phyloP scores from a whole-genome alignment of 1,140 invertebrate genomes.

The Maniola jurtina region DNA sequence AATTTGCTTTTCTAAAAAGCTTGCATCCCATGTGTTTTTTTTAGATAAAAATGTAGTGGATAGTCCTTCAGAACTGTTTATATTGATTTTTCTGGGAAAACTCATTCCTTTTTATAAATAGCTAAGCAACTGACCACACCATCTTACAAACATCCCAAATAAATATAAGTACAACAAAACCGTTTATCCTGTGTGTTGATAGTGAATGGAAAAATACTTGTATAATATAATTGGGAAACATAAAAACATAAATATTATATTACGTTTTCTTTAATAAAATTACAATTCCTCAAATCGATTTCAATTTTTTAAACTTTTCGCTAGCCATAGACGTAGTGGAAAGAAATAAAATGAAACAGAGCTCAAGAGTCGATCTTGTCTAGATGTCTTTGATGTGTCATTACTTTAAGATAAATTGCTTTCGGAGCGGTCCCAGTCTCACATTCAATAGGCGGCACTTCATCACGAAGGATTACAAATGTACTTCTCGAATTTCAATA shows the following conservation, averaged over 20 bases:
- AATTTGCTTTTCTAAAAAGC: too few species aligned
- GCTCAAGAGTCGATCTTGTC: neutral
- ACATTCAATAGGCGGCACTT: slow-evolving; percentile 28
- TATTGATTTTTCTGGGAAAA: neutral
- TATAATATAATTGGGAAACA: too few species aligned
- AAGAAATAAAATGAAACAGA: neutral
- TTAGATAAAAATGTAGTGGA: too few species aligned
- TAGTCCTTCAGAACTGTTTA: too few species aligned
- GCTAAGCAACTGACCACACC: neutral
- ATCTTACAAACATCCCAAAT: neutral
- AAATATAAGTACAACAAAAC: slow-evolving; percentile 5
- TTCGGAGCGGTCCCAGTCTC: slow-evolving; percentile 8
- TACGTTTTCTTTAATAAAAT: too few species aligned
- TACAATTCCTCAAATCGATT: too few species aligned
- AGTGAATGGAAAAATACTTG: neutral
- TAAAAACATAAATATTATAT: too few species aligned
- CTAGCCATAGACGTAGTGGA: too few species aligned
- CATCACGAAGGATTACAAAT: slow-evolving; percentile 23
- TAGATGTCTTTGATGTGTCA: slow-evolving; percentile 20
- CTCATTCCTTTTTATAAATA: neutral
- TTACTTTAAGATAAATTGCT: slow-evolving; percentile 21
- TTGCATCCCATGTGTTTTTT: too few species aligned
- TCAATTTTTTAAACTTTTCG: neutral
- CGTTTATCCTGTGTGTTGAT: neutral
- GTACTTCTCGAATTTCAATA: slow-evolving; percentile 19